A percentile compares a stretch with the other conserved stretches of the same genome.
phyloP scores from a whole-genome alignment of 2,888 invertebrate genomes.

The Fabriciana adippe region DNA sequence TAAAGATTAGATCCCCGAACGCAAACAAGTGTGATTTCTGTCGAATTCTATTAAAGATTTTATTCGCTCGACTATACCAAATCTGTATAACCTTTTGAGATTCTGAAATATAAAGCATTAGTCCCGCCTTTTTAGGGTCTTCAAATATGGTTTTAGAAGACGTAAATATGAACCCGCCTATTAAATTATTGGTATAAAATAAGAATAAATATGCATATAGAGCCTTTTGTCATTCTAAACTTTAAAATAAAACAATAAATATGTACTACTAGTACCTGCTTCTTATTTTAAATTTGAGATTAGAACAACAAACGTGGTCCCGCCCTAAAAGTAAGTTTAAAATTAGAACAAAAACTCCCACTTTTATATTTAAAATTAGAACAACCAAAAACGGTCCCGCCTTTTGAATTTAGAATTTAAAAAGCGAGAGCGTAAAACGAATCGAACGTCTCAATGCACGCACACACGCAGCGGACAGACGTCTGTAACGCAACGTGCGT shows the following conservation, averaged over 20 bases:
- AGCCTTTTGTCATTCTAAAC: no score
- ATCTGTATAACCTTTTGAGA: constrained; percentile 20
- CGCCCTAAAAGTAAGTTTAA: constrained; percentile 9
- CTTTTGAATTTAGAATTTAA: constrained; percentile 42
- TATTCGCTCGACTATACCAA: constrained; percentile 14
- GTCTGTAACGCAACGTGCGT: constrained; percentile 39
- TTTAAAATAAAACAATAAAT: not conserved
- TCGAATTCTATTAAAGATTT: constrained; percentile 29
- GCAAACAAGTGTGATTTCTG: constrained; percentile 31
- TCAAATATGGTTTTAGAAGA: constrained; percentile 17
- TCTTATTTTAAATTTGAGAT: constrained; percentile 15
- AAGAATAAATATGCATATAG: no score
- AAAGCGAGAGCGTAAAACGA: constrained; percentile 41
- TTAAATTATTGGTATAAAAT: not conserved
- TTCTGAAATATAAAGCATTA: constrained; percentile 8
- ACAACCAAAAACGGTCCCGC: constrained; percentile 24
- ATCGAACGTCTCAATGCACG: constrained; percentile 50
- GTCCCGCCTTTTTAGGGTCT: constrained; percentile 23
- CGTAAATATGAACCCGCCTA: constrained; percentile 2
- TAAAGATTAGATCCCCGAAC: constrained; percentile 32
- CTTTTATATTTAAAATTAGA: constrained; percentile 20
- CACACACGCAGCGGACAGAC: constrained; percentile 41
- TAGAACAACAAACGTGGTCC: constrained; percentile 5
- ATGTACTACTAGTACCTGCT: not conserved
- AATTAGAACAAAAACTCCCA: constrained; percentile 14